Conservation (phyloP, 2,113 vertebrate genomes). For the Pyrgilauda ruficollis region DNA sequence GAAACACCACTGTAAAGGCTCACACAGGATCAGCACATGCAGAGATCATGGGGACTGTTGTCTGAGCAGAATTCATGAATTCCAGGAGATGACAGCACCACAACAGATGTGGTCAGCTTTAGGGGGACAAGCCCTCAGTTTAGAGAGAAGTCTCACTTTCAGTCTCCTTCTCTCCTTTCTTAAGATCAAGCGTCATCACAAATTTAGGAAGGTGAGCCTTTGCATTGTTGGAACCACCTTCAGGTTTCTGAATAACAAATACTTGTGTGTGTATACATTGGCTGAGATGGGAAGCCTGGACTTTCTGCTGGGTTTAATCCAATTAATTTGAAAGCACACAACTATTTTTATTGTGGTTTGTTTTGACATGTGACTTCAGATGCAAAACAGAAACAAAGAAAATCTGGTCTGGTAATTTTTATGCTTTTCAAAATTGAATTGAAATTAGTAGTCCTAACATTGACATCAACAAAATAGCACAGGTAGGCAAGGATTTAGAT, state of each 20-base stretch:
- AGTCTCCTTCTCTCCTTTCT: neutral
- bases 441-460: neutral
- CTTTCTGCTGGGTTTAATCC: neutral
- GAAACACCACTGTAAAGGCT: conserved; percentile 68
- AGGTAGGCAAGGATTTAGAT: neutral
- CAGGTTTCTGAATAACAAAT: neutral
- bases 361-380: neutral
- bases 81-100: neutral
- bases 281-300: neutral
- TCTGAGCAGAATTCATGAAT: neutral
- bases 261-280: neutral
- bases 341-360: neutral
- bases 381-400: neutral
- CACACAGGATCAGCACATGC: neutral
- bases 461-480: neutral
- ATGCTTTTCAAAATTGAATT: neutral
- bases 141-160: neutral
- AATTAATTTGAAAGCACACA: neutral
- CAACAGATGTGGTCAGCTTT: neutral
- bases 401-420: neutral
- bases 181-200: neutral
- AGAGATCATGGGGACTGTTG: neutral
- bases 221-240: conserved; percentile 10
- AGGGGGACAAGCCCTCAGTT: neutral
- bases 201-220: conserved; percentile 11